phyloP scores from a whole-genome alignment of 2,797 vertebrate species.

The Xenops minutus region DNA sequence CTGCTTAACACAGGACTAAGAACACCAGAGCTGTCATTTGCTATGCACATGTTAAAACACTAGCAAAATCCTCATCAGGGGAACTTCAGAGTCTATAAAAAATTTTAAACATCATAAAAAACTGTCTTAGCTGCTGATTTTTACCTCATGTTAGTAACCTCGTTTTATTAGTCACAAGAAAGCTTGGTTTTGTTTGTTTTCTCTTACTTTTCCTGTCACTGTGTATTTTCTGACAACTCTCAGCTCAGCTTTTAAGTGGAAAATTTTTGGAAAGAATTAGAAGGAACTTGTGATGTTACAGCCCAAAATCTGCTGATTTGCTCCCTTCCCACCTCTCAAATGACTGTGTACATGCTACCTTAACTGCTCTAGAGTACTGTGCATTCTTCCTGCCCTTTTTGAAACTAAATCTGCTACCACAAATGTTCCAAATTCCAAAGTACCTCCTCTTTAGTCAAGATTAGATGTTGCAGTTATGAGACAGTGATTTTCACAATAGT shows the following conservation, averaged over 20 bases:
- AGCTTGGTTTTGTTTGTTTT: background rate
- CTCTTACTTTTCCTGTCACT: background rate
- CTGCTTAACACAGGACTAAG: background rate
- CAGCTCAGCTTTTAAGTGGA: background rate
- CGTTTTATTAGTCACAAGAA: background rate
- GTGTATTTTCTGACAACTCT: background rate
- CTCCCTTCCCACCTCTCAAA: background rate
- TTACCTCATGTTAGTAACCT: background rate
- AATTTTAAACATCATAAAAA: background rate
- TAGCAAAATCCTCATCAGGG: background rate
- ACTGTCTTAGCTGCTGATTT: background rate
- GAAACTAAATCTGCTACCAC: background rate
- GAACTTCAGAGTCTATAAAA: background rate
- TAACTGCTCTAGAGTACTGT: background rate
- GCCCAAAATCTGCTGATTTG: background rate
- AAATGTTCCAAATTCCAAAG: background rate
- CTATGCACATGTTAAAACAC: background rate
- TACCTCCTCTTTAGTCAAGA: background rate
- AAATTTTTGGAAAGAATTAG: background rate
- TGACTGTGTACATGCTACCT: background rate
- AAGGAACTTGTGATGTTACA: background rate
- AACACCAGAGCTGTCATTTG: background rate
- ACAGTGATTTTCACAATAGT: background rate
- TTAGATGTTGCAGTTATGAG: background rate
- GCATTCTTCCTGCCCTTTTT: background rate